Percentiles rank a stretch among this genome's conserved stretches.
Conservation (phyloP, 2,888 invertebrate genomes). For the Latrodectus elegans region DNA sequence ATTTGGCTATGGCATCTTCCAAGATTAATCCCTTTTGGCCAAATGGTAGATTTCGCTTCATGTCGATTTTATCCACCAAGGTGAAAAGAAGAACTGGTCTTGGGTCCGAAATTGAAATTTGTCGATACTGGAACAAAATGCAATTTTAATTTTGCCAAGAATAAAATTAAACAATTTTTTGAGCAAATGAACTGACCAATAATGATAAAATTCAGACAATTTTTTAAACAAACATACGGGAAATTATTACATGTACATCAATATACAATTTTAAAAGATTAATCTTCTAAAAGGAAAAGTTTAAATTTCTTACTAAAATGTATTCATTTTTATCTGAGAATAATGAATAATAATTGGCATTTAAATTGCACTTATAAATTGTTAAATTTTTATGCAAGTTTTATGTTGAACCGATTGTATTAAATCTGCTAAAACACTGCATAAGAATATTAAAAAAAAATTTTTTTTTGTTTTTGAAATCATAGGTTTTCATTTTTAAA, state of each 20-base stretch:
- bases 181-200: neutral
- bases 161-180: neutral
- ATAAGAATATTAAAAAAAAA: too few species aligned
- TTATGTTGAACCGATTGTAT: too few species aligned
- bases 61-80: slow-evolving; percentile 24
- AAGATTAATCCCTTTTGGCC: slow-evolving; percentile 17
- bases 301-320: too few species aligned
- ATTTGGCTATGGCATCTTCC: neutral
- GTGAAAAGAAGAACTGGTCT: slow-evolving; percentile 11
- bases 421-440: too few species aligned
- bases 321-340: too few species aligned
- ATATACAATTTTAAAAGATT: too few species aligned
- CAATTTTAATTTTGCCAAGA: neutral
- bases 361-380: too few species aligned
- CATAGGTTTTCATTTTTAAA: too few species aligned
- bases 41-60: neutral
- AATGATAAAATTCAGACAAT: neutral
- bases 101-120: slow-evolving; percentile 2
- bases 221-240: neutral
- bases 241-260: neutral
- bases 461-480: too few species aligned
- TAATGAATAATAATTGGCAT: too few species aligned
- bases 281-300: too few species aligned
- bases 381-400: too few species aligned
- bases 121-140: neutral